Evolutionary conservation across 1,140 invertebrate genomes (phyloP).

Genomic region (Triops longicaudatus): DNA sequence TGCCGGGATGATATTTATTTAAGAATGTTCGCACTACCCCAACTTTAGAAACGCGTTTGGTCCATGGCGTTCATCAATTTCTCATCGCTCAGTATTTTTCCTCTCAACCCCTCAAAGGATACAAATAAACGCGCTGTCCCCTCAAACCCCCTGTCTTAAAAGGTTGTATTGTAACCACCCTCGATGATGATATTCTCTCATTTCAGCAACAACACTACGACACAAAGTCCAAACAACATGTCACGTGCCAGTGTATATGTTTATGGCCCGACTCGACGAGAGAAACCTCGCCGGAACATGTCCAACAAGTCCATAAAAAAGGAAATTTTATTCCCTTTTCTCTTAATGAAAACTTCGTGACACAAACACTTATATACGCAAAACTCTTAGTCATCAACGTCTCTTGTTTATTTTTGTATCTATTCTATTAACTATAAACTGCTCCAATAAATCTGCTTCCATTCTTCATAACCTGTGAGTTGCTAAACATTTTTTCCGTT

Average conservation of each 20-base stretch:
- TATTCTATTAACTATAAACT: no score
- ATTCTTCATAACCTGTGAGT: no score
- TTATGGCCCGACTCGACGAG: background rate
- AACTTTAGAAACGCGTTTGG: background rate
- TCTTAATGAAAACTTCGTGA: no score
- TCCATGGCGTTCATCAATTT: background rate
- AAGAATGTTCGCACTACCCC: background rate
- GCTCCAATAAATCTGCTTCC: no score
- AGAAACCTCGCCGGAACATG: background rate
- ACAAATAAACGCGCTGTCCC: background rate
- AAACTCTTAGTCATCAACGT: no score
- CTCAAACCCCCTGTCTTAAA: background rate
- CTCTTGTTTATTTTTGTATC: no score
- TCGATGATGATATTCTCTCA: no score
- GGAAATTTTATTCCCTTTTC: background rate
- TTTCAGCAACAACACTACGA: background rate
- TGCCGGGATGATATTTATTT: background rate
- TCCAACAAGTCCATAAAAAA: background rate
- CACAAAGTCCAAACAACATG: background rate
- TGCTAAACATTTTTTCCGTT: no score
- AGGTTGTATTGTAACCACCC: no score
- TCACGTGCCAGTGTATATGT: background rate
- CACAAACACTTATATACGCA: no score
- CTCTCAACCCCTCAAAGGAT: background rate
- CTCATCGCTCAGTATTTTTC: background rate